Evolutionary conservation across 2,113 vertebrate species (phyloP).

Genomic region (Chaetorhynchus papuensis): DNA sequence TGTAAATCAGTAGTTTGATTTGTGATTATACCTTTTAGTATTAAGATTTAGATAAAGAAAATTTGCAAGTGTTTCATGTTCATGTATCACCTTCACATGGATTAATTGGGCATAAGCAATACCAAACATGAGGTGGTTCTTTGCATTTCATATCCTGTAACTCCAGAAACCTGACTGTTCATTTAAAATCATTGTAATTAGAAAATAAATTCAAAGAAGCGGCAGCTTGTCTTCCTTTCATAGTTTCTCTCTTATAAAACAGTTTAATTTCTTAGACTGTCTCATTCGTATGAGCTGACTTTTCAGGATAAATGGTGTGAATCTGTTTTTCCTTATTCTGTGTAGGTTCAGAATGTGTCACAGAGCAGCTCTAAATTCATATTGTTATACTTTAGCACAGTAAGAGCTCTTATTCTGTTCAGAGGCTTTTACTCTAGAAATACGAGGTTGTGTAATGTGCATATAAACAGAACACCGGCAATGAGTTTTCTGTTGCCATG

Average conservation of each 20-base stretch:
- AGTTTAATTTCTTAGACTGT: neutral
- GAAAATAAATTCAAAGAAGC: neutral
- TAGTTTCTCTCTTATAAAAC: neutral
- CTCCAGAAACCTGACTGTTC: neutral
- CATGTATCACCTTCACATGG: neutral
- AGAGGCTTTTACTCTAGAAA: neutral
- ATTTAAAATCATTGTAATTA: neutral
- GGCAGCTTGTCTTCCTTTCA: neutral
- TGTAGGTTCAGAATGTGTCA: neutral
- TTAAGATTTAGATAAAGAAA: neutral
- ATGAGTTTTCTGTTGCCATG: neutral
- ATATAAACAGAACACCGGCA: accelerated
- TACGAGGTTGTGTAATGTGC: neutral
- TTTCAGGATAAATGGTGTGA: neutral
- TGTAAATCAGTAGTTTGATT: neutral
- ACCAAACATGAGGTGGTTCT: neutral
- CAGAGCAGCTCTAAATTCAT: neutral
- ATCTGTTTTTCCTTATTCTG: neutral
- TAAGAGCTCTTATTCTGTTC: neutral
- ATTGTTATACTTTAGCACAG: neutral
- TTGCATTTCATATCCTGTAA: neutral
- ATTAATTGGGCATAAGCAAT: neutral
- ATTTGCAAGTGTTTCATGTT: neutral
- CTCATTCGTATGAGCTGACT: neutral
- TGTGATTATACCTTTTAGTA: neutral